Conservation (phyloP, 2,113 vertebrate species). For the Crotalus helleri region DNA sequence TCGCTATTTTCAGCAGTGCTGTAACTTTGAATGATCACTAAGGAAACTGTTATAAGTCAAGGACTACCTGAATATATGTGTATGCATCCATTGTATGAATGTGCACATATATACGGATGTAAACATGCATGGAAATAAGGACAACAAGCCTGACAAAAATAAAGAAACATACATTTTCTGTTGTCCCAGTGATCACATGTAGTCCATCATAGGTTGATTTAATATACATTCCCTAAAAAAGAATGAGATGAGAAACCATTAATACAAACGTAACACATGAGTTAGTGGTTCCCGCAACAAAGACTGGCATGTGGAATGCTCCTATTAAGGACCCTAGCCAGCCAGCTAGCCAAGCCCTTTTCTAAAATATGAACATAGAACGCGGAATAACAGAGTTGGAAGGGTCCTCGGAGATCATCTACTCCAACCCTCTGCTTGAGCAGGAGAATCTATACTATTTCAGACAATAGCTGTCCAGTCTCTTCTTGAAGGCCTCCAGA, state of each 20-base stretch:
- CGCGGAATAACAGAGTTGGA: background rate
- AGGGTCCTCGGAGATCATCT: background rate
- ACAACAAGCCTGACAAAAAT: background rate
- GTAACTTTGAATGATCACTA: background rate
- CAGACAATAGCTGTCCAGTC: too few relatives aligned
- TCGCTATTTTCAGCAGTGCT: background rate
- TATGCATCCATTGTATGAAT: background rate
- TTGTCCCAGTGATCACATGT: slow-evolving; percentile 79
- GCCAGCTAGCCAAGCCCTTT: background rate
- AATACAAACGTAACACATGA: slow-evolving; percentile 3
- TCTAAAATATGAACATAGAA: background rate
- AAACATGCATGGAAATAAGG: background rate
- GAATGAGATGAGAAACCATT: slow-evolving; percentile 16
- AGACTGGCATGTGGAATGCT: background rate
- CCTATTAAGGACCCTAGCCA: background rate
- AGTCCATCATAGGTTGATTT: slow-evolving; percentile 81
- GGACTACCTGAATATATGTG: background rate
- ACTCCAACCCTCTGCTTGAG: background rate
- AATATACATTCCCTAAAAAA: slow-evolving; percentile 78
- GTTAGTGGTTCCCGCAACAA: background rate
- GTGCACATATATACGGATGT: background rate
- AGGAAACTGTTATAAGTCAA: background rate
- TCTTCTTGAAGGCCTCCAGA: background rate
- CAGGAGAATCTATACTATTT: background rate
- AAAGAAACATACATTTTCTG: slow-evolving; percentile 74